Evolutionary conservation across 2,113 vertebrate species (phyloP).

Genomic region (Trematocara nigrifrons): DNA sequence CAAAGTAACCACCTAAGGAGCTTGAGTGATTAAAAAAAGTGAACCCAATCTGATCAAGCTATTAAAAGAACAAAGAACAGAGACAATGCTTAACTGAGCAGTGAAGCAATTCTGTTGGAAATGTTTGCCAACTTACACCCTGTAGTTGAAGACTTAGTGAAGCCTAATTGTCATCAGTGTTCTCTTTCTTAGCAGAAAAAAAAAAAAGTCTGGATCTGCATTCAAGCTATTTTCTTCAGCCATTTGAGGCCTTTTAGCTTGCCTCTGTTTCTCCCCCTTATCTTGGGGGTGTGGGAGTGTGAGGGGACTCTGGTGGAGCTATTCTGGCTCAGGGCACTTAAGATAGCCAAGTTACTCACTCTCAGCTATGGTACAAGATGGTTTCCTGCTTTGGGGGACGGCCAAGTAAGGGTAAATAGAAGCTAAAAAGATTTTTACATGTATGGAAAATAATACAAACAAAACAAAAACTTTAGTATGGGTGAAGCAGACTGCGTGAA

Average conservation of each 20-base stretch:
- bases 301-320: not conserved
- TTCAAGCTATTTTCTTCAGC: not conserved
- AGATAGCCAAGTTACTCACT: conserved; percentile 19
- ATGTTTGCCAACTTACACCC: conserved; percentile 28
- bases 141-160: conserved; percentile 8
- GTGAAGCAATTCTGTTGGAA: conserved; percentile 3
- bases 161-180: conserved; percentile 33
- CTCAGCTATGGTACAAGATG: conserved; percentile 34
- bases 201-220: not conserved
- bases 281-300: not conserved
- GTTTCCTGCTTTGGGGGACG: conserved; percentile 15
- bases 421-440: not conserved
- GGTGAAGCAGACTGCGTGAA: not conserved
- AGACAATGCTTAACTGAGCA: conserved; percentile 5
- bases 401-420: conserved; percentile 8
- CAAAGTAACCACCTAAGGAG: conserved; percentile 33
- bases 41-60: conserved; percentile 61
- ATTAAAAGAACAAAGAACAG: conserved; percentile 58
- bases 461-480: not conserved
- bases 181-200: not conserved
- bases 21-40: conserved; percentile 47
- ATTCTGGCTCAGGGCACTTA: conserved; percentile 10
- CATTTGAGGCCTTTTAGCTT: not conserved
- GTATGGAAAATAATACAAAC: not conserved
- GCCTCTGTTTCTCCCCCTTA: not conserved